Conservation (phyloP, 2,797 vertebrate genomes). For the Ctenopoma multispine region DNA sequence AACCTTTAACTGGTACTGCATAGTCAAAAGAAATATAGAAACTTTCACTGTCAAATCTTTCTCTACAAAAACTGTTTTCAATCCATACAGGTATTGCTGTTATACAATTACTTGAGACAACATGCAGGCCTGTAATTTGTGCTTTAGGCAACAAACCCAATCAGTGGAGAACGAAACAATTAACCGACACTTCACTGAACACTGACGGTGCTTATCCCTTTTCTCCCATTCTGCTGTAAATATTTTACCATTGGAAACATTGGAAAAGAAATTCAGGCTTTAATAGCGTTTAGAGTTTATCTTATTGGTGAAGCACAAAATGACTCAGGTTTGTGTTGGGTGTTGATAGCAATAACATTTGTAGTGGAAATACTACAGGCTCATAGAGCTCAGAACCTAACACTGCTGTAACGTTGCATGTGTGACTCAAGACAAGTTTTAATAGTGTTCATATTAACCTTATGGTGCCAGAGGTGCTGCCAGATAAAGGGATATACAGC, state of each 20-base stretch:
- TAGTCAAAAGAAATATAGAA: no score
- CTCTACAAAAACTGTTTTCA: not conserved
- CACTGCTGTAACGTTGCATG: not conserved
- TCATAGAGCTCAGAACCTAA: not conserved
- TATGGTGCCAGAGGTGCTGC: not conserved
- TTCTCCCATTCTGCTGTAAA: not conserved
- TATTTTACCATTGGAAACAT: constrained; percentile 6
- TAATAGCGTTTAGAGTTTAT: not conserved
- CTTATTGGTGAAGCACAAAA: constrained; percentile 3
- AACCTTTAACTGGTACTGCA: no score
- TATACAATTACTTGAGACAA: constrained; percentile 1
- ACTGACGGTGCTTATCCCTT: constrained; percentile 2
- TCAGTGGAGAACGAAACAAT: constrained; percentile 3
- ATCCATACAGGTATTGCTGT: not conserved
- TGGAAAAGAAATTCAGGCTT: not conserved
- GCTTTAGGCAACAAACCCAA: no score
- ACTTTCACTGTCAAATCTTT: not conserved
- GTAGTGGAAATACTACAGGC: not conserved
- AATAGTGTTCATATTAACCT: not conserved
- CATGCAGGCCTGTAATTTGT: not conserved
- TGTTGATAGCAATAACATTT: not conserved
- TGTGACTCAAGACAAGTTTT: constrained; percentile 6
- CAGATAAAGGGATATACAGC: not conserved
- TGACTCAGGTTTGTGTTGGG: not conserved
- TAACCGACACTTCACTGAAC: constrained; percentile 5